These are phyloP conservation scores for Schizotus pectinicornis DNA, from an alignment of 2,888 invertebrate genomes.

Conservation along the genomic window DNA sequence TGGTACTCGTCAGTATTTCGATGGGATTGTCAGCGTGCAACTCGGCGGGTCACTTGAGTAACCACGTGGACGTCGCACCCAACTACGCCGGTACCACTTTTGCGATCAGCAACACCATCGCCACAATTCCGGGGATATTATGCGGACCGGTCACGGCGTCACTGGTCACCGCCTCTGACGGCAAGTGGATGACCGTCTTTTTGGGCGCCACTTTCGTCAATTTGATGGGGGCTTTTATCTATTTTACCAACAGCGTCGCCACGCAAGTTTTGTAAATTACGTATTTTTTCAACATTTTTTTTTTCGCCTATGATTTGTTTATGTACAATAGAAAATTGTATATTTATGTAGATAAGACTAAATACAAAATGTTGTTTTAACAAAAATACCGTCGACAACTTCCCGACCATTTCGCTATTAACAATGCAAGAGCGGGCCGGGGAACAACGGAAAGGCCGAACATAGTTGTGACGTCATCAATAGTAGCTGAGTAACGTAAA, in stretches of 20 bases:
- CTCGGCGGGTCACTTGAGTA: slow-evolving; percentile 77
- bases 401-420: too few relatives aligned
- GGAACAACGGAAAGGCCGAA: too few relatives aligned
- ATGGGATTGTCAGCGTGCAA: slow-evolving; percentile 79
- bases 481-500: too few relatives aligned
- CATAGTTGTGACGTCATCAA: too few relatives aligned
- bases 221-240: slow-evolving; percentile 74
- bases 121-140: slow-evolving; percentile 76
- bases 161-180: slow-evolving; percentile 71
- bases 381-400: too few relatives aligned
- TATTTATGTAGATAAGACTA: slow-evolving; percentile 30
- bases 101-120: slow-evolving; percentile 77
- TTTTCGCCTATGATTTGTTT: too few relatives aligned
- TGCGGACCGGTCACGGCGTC: slow-evolving; percentile 80
- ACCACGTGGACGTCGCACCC: slow-evolving; percentile 79
- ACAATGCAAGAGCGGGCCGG: too few relatives aligned
- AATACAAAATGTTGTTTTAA: slow-evolving; percentile 18
- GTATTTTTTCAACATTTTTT: slow-evolving; percentile 2
- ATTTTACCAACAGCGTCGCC: slow-evolving; percentile 74
- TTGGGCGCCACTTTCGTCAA: slow-evolving; percentile 74
- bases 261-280: slow-evolving; percentile 65
- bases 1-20: slow-evolving; percentile 74
- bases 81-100: slow-evolving; percentile 80
- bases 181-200: slow-evolving; percentile 78
- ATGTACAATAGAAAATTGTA: slow-evolving; percentile 20